phyloP scores from a whole-genome alignment of 2,113 vertebrate genomes.

The Vidua chalybeata region DNA sequence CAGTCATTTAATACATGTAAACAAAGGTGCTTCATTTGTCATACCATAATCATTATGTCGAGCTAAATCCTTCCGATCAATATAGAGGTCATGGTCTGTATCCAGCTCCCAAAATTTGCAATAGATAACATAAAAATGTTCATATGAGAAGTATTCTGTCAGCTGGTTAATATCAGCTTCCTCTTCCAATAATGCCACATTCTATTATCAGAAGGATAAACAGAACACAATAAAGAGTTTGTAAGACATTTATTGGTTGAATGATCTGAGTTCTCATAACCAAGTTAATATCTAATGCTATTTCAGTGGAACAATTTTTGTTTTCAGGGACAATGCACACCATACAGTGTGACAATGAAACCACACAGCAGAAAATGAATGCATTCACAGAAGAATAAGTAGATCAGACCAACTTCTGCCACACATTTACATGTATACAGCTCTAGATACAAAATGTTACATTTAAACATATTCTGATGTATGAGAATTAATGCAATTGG shows the following conservation, averaged over 20 bases:
- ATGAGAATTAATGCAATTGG: background rate
- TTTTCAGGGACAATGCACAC: background rate
- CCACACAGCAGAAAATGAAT: background rate
- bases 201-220: slow-evolving; percentile 73
- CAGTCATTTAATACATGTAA: background rate
- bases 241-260: background rate
- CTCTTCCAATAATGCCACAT: slow-evolving; percentile 88
- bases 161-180: slow-evolving; percentile 94
- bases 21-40: slow-evolving; percentile 6
- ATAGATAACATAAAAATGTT: slow-evolving; percentile 98
- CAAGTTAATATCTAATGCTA: background rate
- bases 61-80: slow-evolving; percentile 88
- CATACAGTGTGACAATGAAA: background rate
- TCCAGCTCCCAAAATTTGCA: slow-evolving; percentile 99
- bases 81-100: slow-evolving; percentile 92
- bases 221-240: background rate
- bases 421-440: background rate
- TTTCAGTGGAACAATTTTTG: background rate
- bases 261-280: background rate
- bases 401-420: background rate
- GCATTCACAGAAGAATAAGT: background rate
- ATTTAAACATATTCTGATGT: background rate
- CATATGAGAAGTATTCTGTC: slow-evolving; percentile 95
- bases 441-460: background rate
- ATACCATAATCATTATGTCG: slow-evolving; percentile 92